Base-by-base conservation (phyloP, 2,888 invertebrate species). In the Andrena bucephala region DNA sequence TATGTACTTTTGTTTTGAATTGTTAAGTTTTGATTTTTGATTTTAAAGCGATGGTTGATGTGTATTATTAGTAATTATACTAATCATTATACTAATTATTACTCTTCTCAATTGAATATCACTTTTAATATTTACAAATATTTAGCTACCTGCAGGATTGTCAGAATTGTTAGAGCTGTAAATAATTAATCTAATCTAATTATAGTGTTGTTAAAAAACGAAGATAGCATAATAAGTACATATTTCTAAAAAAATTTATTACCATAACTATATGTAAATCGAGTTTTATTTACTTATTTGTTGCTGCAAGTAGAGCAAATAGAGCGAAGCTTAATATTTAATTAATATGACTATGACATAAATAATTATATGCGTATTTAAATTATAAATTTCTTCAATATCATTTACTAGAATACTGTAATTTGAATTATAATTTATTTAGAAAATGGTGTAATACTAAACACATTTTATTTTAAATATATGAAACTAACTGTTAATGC, bases 21-120 rank as follows among this genome's bases (percentile, higher is more conserved):
- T 8, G 29, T 69, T 16, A 10, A 1, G 6, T 76, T 24, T 42
- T 7, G 50, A 27, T 60, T 31, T 52, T 3, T 52, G 42, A 50
- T 42, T 68, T 78, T 73, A 78, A 81, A 77, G 63, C 65, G 36
- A 31, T 69, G 50, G 31, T 33, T 42, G 20, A 42, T 29, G 13
- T 70, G 8, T n/a, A 24, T 27, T 59, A 20, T 36, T n/a, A 52
- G 20, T 52, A 60, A 52, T 60, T 31, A 10, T 27, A 27, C 27
- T 27, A 27, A 27, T 27, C 20, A 20, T 20, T 20, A 20, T 20
- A 20, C 20, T 20, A 20, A 20, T 20, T 20, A 20, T 20, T 20
- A 20, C 20, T 36, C 24, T 3, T 16, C 13, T n/a, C n/a, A 0
- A 8, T 10, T 6, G 7, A 36, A 0, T 10, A 5, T 36, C 16